phyloP scores from a whole-genome alignment of 2,113 vertebrate genomes.

The Okapia johnstoni region DNA sequence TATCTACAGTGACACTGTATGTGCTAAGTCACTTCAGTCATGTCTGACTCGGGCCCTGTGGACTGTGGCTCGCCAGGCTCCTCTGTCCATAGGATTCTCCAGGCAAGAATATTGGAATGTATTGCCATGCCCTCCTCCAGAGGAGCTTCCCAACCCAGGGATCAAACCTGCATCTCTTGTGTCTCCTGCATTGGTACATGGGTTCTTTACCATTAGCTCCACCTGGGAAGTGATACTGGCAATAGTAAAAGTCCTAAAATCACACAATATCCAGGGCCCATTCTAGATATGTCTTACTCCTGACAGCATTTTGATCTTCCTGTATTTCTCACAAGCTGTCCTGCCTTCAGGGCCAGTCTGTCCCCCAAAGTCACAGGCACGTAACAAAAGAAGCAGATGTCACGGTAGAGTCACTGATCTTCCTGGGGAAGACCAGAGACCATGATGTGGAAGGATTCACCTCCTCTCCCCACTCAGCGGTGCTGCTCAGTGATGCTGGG shows the following conservation, averaged over 20 bases:
- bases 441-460: not conserved
- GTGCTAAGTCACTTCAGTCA: not conserved
- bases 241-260: not conserved
- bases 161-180: not conserved
- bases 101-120: not conserved
- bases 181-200: fast-evolving
- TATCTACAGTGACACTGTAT: not conserved
- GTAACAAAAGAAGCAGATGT: constrained; percentile 62
- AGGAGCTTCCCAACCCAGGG: not conserved
- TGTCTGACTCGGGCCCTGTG: not conserved
- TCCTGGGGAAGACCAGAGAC: constrained; percentile 32
- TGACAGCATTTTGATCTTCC: not conserved
- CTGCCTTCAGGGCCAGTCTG: not conserved
- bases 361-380: not conserved
- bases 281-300: fast-evolving
- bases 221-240: not conserved
- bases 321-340: not conserved
- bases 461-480: not conserved
- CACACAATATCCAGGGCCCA: not conserved
- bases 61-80: not conserved
- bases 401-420: constrained; percentile 66
- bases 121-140: not conserved
- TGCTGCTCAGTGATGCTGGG: not conserved
- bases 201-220: not conserved
- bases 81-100: not conserved